These are phyloP conservation scores for Chouioia cunea DNA, from an alignment of 2,888 invertebrate genomes.

Conservation along the genomic window DNA sequence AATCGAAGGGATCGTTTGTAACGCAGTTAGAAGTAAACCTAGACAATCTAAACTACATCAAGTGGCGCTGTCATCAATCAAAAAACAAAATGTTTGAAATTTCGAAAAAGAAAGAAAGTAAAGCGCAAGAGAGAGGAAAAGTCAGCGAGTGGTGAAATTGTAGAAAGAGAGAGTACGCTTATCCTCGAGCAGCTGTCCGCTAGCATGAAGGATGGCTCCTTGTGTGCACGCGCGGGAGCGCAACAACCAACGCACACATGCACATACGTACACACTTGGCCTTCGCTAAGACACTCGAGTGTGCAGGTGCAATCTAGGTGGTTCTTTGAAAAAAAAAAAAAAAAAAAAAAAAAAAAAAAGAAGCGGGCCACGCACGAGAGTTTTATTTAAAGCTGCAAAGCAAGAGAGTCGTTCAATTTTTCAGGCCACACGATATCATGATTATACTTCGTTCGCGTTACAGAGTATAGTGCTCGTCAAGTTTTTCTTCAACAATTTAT, in stretches of 20 bases:
- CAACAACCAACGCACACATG: too few species aligned
- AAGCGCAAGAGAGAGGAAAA: not conserved
- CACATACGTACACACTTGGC: not conserved
- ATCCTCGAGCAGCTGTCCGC: constrained; percentile 22
- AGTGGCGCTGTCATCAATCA: not conserved
- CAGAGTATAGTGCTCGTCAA: too few species aligned
- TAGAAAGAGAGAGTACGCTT: not conserved
- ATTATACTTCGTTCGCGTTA: too few species aligned
- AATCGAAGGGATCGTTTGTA: too few species aligned
- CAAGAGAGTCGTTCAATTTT: constrained; percentile 28
- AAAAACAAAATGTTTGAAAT: not conserved
- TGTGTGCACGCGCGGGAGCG: constrained; percentile 5
- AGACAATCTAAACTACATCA: not conserved
- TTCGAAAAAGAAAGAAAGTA: not conserved
- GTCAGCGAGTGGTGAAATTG: not conserved
- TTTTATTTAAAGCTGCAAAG: constrained; percentile 34
- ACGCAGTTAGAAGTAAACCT: too few species aligned
- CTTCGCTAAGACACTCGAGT: not conserved
- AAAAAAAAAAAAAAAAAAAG: not conserved
- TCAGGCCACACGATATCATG: constrained; percentile 10
- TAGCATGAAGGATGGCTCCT: constrained; percentile 38
- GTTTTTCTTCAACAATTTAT: not conserved
- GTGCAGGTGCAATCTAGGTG: too few species aligned
- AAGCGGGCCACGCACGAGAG: not conserved
- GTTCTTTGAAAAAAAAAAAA: too few species aligned